Evolutionary conservation across 2,797 vertebrate genomes (phyloP), one percentile per base, ranked within the genome.

Genomic region (Alauda arvensis): DNA sequence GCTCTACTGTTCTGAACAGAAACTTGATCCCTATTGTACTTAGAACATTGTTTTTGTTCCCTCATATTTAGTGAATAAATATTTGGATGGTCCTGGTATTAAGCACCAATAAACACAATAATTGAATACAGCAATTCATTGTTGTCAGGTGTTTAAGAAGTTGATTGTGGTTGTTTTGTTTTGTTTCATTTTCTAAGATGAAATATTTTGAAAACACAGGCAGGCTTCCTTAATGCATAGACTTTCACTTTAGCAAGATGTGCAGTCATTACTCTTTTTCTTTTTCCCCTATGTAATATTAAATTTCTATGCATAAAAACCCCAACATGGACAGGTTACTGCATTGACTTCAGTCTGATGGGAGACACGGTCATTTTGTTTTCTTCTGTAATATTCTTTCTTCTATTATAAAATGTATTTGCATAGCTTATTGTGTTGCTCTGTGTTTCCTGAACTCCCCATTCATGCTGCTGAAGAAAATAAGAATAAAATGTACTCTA

Each of bases 1-100:
- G 93, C 91, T 89, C 92, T 93, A 95, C 94, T 92, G 66, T 95
- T 96, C 93, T 89, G 92, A 96, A 96, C 94, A 95, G 97, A 97
- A 98, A 98, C 96, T 94, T 92, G 94, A 97, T 98, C 97, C 95
- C 96, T 97, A 97, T 98, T 98, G 97, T 97, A 97, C 97, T 96
- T 96, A 97, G 95, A 96, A 97, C 94, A 93, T 90, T 96, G 93
- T 91, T 97, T 96, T 89, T 97, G 96, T 97, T 98, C 97, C 96
- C 98, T 98, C 96, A 89, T 97, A 96, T 96, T 98, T 98, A 98
- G 97, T 98, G 98, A 98, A 98, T 98, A 98, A 99, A 98, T 97
- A 98, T 98, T 99, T 98, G 97, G 97, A 97, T 98, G 96, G 97
- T 97, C 96, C 96, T 66, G 81, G 97, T 87, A 93, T 93, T 94